Base-by-base conservation (phyloP, 2,113 vertebrate genomes). In the Vireo altiloquus region DNA sequence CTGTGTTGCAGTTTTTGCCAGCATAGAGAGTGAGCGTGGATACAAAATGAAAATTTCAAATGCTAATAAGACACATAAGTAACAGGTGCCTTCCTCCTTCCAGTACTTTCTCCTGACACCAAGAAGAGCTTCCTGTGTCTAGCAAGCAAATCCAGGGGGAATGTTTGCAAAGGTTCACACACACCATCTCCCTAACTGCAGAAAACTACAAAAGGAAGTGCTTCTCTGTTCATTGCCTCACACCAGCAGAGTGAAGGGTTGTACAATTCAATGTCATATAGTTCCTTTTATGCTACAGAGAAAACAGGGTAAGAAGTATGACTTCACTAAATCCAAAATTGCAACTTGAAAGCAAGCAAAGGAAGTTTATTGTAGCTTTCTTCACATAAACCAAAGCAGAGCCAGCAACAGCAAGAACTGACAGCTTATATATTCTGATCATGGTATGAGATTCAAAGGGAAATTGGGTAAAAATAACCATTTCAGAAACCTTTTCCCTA, bases 291-390 rank as follows among this genome's bases (percentile, higher is more conserved):
- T 21, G 42, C 53, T 85, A 42, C 66, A 74, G 27, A 87, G 64
- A 59, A 91, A 49, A 61, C 9, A 17, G 40, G 49, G 63, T 65
- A 54, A 72, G 75, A 79, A 68, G 65, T 37, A 71, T 23, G 57
- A 66, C 56, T 71, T 12, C 28, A 69, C 60, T 75, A 74, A 81
- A 85, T 66, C 46, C 27, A 79, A 70, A 87, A 63, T 0, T 68
- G 25, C 33, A 52, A 46, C 30, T 27, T 70, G 24, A 91, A 92
- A 88, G 60, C 54, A 79, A 83, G 71, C 49, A 90, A 77, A 49
- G n/a, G 19, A 91, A 78, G 31, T 97, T 96, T 96, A 96, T 96
- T 97, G n/a, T 66, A 50, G 60, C 60, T 82, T 81, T 70, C 59
- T 78, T 46, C n/a, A 72, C n/a, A n/a, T 70, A 96, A 95, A 91